Evolutionary conservation across 2,888 invertebrate genomes (phyloP), one percentile per base, ranked within the genome.

Genomic region (Leptopilina drosophilae): DNA sequence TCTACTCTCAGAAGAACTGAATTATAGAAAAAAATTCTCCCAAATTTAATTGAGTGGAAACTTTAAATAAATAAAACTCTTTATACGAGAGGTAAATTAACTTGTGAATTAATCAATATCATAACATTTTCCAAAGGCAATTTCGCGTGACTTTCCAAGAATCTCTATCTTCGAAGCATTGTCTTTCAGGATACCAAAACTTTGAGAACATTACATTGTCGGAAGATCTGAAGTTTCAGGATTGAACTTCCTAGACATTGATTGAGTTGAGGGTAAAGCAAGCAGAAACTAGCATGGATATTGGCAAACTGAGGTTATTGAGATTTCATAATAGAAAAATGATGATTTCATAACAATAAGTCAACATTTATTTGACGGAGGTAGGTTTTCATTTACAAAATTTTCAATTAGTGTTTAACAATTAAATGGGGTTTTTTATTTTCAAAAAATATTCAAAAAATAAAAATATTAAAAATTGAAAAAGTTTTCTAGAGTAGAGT

Each of bases 251-350:
- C 33, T 26, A 69, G 69, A 69, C 49, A 69, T 33, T 33, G 53
- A 53, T 69, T 69, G 53, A 69, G 69, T 69, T 56, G 53, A 56
- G 53, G 53, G 53, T 69, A 69, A 69, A n/a, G 69, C 69, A 69
- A 69, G 69, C 53, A 69, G 69, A 53, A 69, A 69, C 26, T 20
- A 14, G 26, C 33, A 69, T 69, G n/a, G 69, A n/a, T 56, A 56
- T 69, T 69, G 53, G 53, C 14, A 69, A 69, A 56, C 26, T 33
- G 8, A 69, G 69, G 49, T 69, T 69, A 53, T 69, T 53, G 26
- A 53, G 33, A 56, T 69, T 69, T 69, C 53, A 69, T 56, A 49
- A 67, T 69, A 53, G 33, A 33, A 69, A 69, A 69, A 26, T 69
- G 26, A 56, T 33, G n/a, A 56, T 9, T 56, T 56, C 6, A 56